Conservation (phyloP, 2,888 invertebrate genomes). For the Callosobruchus maculatus region DNA sequence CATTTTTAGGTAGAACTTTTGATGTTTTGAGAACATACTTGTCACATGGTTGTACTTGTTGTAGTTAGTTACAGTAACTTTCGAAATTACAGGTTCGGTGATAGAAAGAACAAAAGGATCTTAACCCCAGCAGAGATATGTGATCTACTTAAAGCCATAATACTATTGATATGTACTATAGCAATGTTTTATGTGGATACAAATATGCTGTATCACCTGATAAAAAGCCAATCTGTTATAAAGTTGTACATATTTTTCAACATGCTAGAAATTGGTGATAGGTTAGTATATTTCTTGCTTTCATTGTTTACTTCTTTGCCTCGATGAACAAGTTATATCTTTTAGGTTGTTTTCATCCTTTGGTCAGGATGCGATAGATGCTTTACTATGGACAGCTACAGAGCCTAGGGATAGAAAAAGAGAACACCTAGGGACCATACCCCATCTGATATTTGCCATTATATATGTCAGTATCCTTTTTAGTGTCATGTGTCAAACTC, state of each 20-base stretch:
- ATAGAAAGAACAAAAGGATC: conserved; percentile 54
- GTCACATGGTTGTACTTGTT: no score
- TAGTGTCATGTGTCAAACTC: not conserved
- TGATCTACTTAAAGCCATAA: conserved; percentile 90
- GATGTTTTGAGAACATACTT: no score
- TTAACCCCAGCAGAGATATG: conserved; percentile 90
- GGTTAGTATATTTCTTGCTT: conserved; percentile 38
- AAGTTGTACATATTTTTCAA: conserved; percentile 99
- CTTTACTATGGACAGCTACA: conserved; percentile 97
- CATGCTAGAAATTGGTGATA: conserved; percentile 97
- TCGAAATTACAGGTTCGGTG: conserved; percentile 34
- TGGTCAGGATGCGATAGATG: conserved; percentile 97
- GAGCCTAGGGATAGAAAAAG: conserved; percentile 82
- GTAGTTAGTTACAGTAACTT: no score
- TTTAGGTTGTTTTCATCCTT: conserved; percentile 80
- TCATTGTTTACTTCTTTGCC: not conserved
- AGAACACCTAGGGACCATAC: conserved; percentile 81
- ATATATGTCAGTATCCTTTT: conserved; percentile 93
- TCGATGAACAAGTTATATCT: not conserved
- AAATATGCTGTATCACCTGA: conserved; percentile 95
- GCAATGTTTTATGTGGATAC: conserved; percentile 92
- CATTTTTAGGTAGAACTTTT: no score
- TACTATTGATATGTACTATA: conserved; percentile 77
- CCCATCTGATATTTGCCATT: conserved; percentile 88
- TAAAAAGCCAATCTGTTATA: conserved; percentile 97